phyloP scores from a whole-genome alignment of 2,113 vertebrate genomes.

The Fukomys damarensis region DNA sequence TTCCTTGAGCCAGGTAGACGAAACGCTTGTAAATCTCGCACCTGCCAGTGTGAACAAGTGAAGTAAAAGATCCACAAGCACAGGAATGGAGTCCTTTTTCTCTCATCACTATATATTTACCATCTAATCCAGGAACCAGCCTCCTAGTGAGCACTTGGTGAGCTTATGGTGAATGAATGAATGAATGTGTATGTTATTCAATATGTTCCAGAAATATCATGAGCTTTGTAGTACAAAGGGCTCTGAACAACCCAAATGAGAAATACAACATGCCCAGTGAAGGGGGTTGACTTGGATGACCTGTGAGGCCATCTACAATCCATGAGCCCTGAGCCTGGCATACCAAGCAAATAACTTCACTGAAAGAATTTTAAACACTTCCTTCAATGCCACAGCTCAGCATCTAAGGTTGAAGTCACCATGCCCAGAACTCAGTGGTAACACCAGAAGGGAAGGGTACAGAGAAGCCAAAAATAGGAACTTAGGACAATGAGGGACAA shows the following conservation, averaged over 20 bases:
- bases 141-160: not conserved
- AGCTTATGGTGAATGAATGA: not conserved
- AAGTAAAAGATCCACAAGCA: not conserved
- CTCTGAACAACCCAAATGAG: constrained; percentile 18
- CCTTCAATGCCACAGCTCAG: not conserved
- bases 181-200: not conserved
- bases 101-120: not conserved
- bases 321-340: not conserved
- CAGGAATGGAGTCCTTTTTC: not conserved
- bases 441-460: not conserved
- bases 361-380: constrained; percentile 56
- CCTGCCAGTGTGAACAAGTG: not conserved
- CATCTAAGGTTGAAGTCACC: not conserved
- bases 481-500: not conserved
- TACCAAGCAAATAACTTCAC: not conserved
- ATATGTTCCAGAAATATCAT: not conserved
- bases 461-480: not conserved
- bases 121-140: not conserved
- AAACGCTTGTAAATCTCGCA: not conserved
- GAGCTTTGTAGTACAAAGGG: not conserved
- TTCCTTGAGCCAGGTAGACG: not conserved
- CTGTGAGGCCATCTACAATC: constrained; percentile 48
- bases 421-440: not conserved
- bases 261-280: not conserved
- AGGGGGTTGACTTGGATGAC: constrained; percentile 8